Percentiles rank a stretch among this genome's conserved stretches.
Evolutionary conservation across 1,140 invertebrate genomes (phyloP).

Genomic region (Eriosoma lanigerum): DNA sequence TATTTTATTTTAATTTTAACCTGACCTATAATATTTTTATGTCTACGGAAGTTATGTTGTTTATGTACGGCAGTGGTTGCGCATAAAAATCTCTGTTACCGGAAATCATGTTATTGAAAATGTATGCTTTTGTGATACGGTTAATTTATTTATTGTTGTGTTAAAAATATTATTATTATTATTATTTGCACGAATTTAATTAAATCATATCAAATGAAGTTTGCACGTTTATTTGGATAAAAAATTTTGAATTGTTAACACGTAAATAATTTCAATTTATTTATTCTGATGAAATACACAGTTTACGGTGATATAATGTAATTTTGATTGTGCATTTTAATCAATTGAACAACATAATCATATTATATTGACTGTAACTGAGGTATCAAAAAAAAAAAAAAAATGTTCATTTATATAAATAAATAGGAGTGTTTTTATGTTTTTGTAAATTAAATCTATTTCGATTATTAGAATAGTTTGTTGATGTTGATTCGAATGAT

Average conservation of each 20-base stretch:
- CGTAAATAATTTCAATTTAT: not conserved
- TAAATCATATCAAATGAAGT: conserved; percentile 47
- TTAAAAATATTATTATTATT: conserved; percentile 38
- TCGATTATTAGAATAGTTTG: too few relatives aligned
- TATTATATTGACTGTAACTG: not conserved
- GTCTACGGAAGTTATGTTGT: not conserved
- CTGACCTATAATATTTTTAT: not conserved
- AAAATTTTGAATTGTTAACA: conserved; percentile 34
- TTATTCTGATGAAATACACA: not conserved
- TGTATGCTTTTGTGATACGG: conserved; percentile 43
- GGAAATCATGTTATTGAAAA: not conserved
- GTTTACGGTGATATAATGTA: not conserved
- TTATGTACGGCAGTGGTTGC: not conserved
- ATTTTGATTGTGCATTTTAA: not conserved
- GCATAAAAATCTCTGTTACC: not conserved
- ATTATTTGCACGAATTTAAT: conserved; percentile 51
- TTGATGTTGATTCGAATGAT: too few relatives aligned
- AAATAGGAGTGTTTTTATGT: too few relatives aligned
- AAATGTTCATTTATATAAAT: too few relatives aligned
- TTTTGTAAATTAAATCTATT: too few relatives aligned
- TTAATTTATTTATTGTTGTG: conserved; percentile 26
- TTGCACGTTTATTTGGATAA: conserved; percentile 40
- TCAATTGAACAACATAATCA: not conserved
- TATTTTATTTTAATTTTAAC: not conserved
- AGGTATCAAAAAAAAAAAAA: not conserved